Percentiles rank a stretch among this genome's conserved stretches.
These are phyloP conservation scores for Andrena flavipes DNA, from an alignment of 2,888 invertebrate genomes.

Conservation along the genomic window DNA sequence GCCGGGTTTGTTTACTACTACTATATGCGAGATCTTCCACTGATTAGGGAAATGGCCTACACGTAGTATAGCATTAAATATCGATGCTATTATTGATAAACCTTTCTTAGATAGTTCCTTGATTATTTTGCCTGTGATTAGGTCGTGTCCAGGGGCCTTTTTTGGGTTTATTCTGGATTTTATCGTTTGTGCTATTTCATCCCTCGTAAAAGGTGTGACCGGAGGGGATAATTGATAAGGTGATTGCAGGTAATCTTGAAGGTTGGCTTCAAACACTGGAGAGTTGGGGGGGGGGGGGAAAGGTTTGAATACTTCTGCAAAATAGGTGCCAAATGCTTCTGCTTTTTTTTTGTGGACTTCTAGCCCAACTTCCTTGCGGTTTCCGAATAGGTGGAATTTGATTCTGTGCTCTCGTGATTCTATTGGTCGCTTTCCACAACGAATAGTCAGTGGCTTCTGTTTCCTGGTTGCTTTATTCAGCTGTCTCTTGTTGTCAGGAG, in stretches of 20 bases:
- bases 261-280: neutral
- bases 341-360: neutral
- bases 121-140: neutral
- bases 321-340: neutral
- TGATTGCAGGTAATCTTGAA: neutral
- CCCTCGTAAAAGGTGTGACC: neutral
- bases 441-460: too few relatives aligned
- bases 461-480: too few relatives aligned
- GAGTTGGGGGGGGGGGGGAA: neutral
- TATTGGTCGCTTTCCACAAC: neutral
- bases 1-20: slow-evolving; percentile 1
- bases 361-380: neutral
- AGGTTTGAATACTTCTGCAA: neutral
- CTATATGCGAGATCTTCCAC: neutral
- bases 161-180: neutral
- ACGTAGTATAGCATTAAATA: neutral
- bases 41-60: neutral
- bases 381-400: neutral
- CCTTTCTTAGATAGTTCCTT: neutral
- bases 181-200: neutral
- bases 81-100: neutral
- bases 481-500: too few relatives aligned
- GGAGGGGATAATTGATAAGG: neutral
- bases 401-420: neutral
- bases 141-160: neutral